Conservation (phyloP, 2,113 vertebrate genomes). For the Phoenicopterus ruber region DNA sequence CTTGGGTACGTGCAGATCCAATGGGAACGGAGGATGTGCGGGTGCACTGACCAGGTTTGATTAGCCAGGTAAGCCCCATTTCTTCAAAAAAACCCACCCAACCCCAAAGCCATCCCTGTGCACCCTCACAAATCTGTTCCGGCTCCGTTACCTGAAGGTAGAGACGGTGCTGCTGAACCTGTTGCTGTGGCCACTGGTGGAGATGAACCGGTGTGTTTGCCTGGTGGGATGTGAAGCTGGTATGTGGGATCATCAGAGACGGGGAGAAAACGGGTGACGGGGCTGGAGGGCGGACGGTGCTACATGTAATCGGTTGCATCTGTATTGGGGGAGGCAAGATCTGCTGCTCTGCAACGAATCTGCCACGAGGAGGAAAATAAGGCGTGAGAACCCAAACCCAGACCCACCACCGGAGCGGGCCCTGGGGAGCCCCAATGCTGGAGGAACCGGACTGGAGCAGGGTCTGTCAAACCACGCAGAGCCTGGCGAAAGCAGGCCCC, state of each 20-base stretch:
- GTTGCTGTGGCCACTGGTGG: conserved; percentile 70
- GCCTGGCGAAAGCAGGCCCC: background rate
- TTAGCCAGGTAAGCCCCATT: background rate
- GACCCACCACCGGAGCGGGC: accelerated
- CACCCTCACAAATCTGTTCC: background rate
- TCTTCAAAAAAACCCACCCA: background rate
- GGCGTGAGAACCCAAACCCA: background rate
- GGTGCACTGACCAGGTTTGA: background rate
- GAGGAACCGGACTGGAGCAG: background rate
- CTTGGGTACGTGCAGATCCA: background rate
- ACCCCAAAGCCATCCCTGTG: background rate
- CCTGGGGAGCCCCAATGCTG: background rate
- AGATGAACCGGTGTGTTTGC: conserved; percentile 62
- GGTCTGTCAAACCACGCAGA: conserved; percentile 12
- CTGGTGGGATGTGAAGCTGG: conserved; percentile 71
- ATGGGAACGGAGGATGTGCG: accelerated
- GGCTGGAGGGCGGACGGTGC: conserved; percentile 63
- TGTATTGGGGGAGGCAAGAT: conserved; percentile 66
- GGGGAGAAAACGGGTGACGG: conserved; percentile 74
- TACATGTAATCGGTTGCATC: conserved; percentile 73
- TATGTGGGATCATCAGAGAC: conserved; percentile 75
- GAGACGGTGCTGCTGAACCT: conserved; percentile 75
- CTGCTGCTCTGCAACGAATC: conserved; percentile 80
- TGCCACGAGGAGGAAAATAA: conserved; percentile 32
- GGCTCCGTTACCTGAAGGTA: conserved; percentile 76